Base-by-base conservation (phyloP, 2,888 invertebrate genomes). In the Chrysina gloriosa region DNA sequence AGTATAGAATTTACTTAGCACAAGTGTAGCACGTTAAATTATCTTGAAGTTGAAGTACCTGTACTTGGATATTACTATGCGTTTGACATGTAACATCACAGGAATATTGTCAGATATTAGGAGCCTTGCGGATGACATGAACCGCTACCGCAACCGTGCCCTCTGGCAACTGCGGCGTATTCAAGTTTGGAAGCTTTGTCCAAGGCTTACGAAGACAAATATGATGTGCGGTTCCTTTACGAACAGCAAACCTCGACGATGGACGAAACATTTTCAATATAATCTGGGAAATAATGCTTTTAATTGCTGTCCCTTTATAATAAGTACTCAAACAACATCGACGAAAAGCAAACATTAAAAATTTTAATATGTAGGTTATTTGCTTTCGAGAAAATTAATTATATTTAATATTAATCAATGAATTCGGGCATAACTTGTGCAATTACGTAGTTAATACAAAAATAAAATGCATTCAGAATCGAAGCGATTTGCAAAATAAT, bases 111-210 rank as follows among this genome's bases (percentile, higher is more conserved):
- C 45, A 64, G 68, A 68, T 68, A 68, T 68, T 68, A 64, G 64
- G 54, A 47, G 64, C 54, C 66, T 72, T 73, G 73, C 67, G 70
- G 73, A 73, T 73, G 73, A 72, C 71, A 72, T 70, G 65, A 66
- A 68, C 70, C 70, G 70, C 56, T 14, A 56, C 72, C 73, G 69
- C 70, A 73, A 68, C 70, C 66, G 69, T 70, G 69, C 73, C 73
- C 73, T 72, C 71, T 69, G 71, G 73, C 73, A 67, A 67, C 48
- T 73, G 71, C 68, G 72, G 72, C 67, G 67, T 65, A 64, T 67
- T 70, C 67, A 73, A 72, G 72, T 73, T 73, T 69, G 71, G 67
- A 69, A 72, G 73, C 73, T 73, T 73, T 73, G 73, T 73, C 73
- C 73, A 73, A 73, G 69, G 69, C 69, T 70, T 63, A 63, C 68